Conservation (phyloP, 37 sponge, comb jelly and placozoan genomes). For the Dysidea cf. avara region DNA sequence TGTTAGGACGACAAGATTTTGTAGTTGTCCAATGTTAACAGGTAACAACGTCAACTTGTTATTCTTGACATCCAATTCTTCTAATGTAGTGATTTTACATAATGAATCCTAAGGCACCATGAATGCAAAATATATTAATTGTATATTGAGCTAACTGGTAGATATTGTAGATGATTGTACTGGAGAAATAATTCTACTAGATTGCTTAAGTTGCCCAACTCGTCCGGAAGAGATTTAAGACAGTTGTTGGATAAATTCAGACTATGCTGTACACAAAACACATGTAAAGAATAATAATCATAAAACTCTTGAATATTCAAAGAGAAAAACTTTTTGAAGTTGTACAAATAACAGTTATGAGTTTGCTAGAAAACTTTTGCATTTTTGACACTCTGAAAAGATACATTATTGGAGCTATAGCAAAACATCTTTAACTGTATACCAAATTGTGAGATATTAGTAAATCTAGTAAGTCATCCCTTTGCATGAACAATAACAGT, state of each 20-base stretch:
- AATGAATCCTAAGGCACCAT: slow-evolving; percentile 47
- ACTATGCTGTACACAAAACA: slow-evolving; percentile 28
- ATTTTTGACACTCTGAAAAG: no score
- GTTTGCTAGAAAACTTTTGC: no score
- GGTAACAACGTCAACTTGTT: slow-evolving; percentile 31
- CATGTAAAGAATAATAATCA: background rate
- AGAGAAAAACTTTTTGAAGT: slow-evolving; percentile 1
- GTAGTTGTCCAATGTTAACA: slow-evolving; percentile 42
- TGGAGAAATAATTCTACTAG: slow-evolving; percentile 76
- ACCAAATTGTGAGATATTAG: no score
- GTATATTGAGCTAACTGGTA: slow-evolving; percentile 50
- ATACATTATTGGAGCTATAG: no score
- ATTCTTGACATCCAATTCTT: slow-evolving; percentile 77
- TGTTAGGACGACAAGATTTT: slow-evolving; percentile 33
- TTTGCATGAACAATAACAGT: no score
- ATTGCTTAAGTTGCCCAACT: slow-evolving; percentile 41
- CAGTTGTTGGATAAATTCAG: slow-evolving; percentile 83
- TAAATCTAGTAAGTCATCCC: no score
- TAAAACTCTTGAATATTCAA: no score
- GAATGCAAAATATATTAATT: background rate
- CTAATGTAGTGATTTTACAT: slow-evolving; percentile 32
- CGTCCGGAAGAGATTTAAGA: slow-evolving; percentile 42
- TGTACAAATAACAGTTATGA: no score
- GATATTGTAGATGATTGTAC: slow-evolving; percentile 55
- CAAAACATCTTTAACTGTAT: no score